Evolutionary conservation across 2,113 vertebrate genomes (phyloP), one percentile per base, ranked within the genome.

Genomic region (Phalacrocorax carbo): DNA sequence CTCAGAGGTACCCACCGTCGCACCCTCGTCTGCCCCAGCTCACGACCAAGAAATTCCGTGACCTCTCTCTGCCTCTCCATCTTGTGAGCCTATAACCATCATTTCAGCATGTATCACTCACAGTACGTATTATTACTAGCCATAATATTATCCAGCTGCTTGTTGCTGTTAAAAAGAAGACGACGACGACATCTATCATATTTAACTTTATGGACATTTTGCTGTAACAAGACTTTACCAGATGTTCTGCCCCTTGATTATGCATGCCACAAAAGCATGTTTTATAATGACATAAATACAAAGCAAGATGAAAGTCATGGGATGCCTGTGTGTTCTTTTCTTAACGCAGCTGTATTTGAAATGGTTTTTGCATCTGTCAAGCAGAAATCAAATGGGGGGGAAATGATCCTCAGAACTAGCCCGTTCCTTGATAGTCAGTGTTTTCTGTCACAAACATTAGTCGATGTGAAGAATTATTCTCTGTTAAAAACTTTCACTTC

Each of bases 221-320:
- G 36, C 70, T 30, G 49, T 48, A 65, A 82, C 32, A 65, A 88
- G 86, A 20, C 22, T 82, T 73, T 82, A 52, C 84, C 92, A 91
- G 97, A 82, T 90, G 92, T 85, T 93, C 48, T 81, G n/a, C 25
- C 62, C 69, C 86, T 86, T 80, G 80, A 61, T 88, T 70, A 72
- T 82, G 65, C 88, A 40, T 52, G 87, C 46, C 86, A 79, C 70
- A 88, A 85, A 81, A 96, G 26, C 80, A 19, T 36, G 49, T 71
- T 80, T 95, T 86, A 40, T 94, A 72, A 91, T 90, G 84, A 81
- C 58, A 93, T 26, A 83, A 94, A 82, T 69, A 92, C 91, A 82
- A 66, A 88, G 73, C 34, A 42, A 96, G 95, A 96, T 96, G 90
- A 97, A 97, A 97, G 95, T 17, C n/a, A 20, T 96, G 90, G 86